Evolutionary conservation across 2,888 invertebrate species (phyloP).

Genomic region (Kuschelorhynchus macadamiae): DNA sequence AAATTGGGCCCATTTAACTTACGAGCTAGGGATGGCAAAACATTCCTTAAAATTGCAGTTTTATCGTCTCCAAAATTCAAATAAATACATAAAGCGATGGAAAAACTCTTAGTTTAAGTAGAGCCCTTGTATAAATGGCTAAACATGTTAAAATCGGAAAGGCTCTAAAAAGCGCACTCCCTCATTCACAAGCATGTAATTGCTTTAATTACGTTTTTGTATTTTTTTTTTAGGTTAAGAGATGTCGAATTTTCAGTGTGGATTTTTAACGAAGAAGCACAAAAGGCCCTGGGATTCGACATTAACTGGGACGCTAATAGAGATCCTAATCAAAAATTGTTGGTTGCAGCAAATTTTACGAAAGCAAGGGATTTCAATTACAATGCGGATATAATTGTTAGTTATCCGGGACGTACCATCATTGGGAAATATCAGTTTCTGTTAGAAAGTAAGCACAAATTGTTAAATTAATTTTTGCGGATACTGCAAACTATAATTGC

Average conservation of each 20-base stretch:
- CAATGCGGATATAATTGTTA: constrained; percentile 75
- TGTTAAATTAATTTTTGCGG: constrained; percentile 13
- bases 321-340: constrained; percentile 82
- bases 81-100: too few relatives aligned
- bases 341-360: constrained; percentile 75
- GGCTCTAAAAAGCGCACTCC: too few relatives aligned
- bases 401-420: constrained; percentile 83
- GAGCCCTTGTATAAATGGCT: too few relatives aligned
- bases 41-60: too few relatives aligned
- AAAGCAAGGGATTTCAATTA: constrained; percentile 75
- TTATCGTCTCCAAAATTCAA: too few relatives aligned
- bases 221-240: constrained; percentile 72
- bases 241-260: constrained; percentile 81
- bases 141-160: too few relatives aligned
- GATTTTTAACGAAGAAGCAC: constrained; percentile 73
- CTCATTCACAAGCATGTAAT: too few relatives aligned
- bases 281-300: constrained; percentile 79
- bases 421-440: constrained; percentile 78
- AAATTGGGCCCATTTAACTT: too few relatives aligned
- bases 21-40: too few relatives aligned
- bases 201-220: neutral
- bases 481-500: constrained; percentile 4
- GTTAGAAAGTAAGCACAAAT: constrained; percentile 68
- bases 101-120: too few relatives aligned
- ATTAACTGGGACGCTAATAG: constrained; percentile 90